Evolutionary conservation across 2,797 vertebrate species (phyloP), one percentile per base, ranked within the genome.

Genomic region (Myotis myotis): DNA sequence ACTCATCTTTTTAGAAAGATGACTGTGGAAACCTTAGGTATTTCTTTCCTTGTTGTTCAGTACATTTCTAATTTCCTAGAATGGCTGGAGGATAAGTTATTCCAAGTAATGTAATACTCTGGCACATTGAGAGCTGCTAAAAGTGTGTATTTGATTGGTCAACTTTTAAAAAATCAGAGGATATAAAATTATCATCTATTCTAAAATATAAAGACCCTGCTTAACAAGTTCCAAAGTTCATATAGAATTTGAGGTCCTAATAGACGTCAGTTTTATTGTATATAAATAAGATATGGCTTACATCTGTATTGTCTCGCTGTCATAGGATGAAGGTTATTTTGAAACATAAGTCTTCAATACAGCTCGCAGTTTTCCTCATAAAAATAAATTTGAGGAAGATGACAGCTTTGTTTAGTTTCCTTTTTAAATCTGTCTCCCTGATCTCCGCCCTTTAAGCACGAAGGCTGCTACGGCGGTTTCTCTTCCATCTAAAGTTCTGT

Each of bases 331-430:
- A 71, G 15, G 20, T 83, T 94, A n/a, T 94, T 90, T 74, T 70
- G 44, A 89, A 93, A 68, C 11, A 44, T 51, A 93, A 20, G 41
- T 66, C 38, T 28, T 87, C 17, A 38, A 1, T 89, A 10, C 74
- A 79, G 62, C 30, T 72, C 57, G 19, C 76, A 47, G 57, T 81
- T 93, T 93, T 64, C 41, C 62, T 83, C 47, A 60, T 66, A 51
- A 79, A 91, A 84, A 64, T 41, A 60, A 5, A 12, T 70, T 81
- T 86, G 33, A 95, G 68, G 76, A 64, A 64, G 30, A 30, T 64
- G 92, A 74, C 25, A 75, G 20, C 60, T 85, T 86, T 76, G 47
- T 78, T 91, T n/a, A 60, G 81, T 89, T 74, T 95, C 80, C 78
- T 49, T 36, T 84, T 72, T 55, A 66, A 57, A 38, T 19, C 91